Evolutionary conservation across 2,113 vertebrate species (phyloP), one percentile per base, ranked within the genome.

Genomic region (Oryzias melastigma): DNA sequence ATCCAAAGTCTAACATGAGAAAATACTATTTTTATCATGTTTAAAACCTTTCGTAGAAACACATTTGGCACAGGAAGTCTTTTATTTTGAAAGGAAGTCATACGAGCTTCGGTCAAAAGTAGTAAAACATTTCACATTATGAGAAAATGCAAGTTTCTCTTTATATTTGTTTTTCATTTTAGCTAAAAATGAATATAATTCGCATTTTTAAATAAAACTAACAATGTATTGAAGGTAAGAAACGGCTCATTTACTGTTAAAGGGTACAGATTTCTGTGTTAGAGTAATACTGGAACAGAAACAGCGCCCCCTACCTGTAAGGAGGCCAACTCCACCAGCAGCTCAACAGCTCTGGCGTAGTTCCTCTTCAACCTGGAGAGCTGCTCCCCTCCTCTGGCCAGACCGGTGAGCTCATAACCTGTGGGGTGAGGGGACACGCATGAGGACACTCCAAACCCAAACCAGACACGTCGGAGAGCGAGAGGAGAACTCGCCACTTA

Each of bases 381-480:
- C 81, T 99, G 97, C 79, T 99, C 97, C 69, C 97, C 97, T 84
- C 97, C 97, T 85, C 96, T 90, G 66, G 97, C 96, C 84, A 99
- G 90, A 75, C 97, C 97, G 20, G 97, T 99, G 79, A 99, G 86
- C 85, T 99, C 97, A 68, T 99, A 99, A 86, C 97, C 97, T 99
- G 59, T 35, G 41, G 52, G 24, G 69, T 20, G 25, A 5, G 25
- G 5, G 25, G 25, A 66, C 52, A 51, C 25, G 27, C 7, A 59
- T 57, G 17, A 63, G 19, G 3, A 0, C 6, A 20, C 8, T 5
- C n/a, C 14, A 14, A 42, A 41, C 6, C 22, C n/a, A 12, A 62
- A 52, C 6, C 2, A 3, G 46, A 93, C 6, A 44, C 7, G 1
- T 41, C 3, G 5, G 5, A 29, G 24, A 69, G 7, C 0, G 14